Evolutionary conservation across 2,797 vertebrate species (phyloP), one percentile per base, ranked within the genome.

Genomic region (Prunella strophiata): DNA sequence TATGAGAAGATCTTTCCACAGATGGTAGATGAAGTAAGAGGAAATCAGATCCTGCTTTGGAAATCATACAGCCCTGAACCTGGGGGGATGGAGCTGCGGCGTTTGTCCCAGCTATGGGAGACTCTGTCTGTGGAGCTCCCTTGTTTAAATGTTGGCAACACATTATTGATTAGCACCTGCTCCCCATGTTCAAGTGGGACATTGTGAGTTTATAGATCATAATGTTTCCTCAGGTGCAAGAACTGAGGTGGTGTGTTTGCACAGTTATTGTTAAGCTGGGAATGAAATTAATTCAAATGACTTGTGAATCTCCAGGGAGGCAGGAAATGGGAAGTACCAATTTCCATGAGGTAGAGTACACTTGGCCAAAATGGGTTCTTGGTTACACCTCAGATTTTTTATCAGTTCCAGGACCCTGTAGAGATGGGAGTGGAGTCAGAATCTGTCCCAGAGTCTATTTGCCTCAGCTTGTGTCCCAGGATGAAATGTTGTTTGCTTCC

Each of bases 171-270:
- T 96, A 96, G 61, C 93, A 97, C 91, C 93, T 96, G 94, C 85
- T 94, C 45, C 54, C 36, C 47, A 11, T 1, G 4, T 89, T 95
- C 91, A 93, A 88, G 59, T 75, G 85, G 82, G 55, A 89, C 73
- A 83, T 68, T 95, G 61, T 95, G 82, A 80, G 79, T 95, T 96
- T 96, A 93, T 83, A 78, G 89, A 89, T 88, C 61, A 29, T 88
- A 96, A 88, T 92, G 62, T 96, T 97, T 96, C 94, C 76, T 96
- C 94, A 97, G 94, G 96, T 97, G 95, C 95, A 91, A 76, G 80
- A 59, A 59, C 47, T 0, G 15, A 88, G 59, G 63, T 83, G 63
- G 54, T 75, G 62, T 78, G 47, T 80, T 89, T 77, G 88, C 5
- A 13, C 45, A 71, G 63, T 88, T 78, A 80, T 75, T 89, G 85